Percentiles rank a stretch among this genome's conserved stretches.
phyloP scores from a whole-genome alignment of 2,888 invertebrate species.

The Steinernema carpocapsae region DNA sequence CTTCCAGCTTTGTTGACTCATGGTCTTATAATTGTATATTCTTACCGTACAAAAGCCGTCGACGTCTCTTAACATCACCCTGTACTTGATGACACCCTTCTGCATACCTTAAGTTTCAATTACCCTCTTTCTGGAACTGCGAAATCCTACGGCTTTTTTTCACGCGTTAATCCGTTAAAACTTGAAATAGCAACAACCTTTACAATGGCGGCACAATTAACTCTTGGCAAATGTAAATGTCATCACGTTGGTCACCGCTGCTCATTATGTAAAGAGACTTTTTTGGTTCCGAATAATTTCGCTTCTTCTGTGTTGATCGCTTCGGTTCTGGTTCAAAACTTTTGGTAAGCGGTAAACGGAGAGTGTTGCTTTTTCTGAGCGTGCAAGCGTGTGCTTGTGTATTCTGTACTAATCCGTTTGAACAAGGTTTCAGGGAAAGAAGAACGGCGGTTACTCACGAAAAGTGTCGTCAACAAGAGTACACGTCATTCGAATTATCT shows the following conservation, averaged over 20 bases:
- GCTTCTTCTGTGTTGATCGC: too few species aligned
- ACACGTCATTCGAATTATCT: slow-evolving; percentile 14
- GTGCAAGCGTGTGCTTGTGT: neutral
- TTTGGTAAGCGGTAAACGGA: too few species aligned
- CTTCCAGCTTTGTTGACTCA: too few species aligned
- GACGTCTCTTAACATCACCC: too few species aligned
- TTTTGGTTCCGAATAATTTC: neutral
- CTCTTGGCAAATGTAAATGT: slow-evolving; percentile 5
- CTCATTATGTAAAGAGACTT: neutral
- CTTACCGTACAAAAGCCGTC: too few species aligned
- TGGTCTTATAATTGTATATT: too few species aligned
- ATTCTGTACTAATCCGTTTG: neutral
- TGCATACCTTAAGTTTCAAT: too few species aligned
- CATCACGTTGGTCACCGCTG: neutral
- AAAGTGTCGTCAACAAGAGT: slow-evolving; percentile 28
- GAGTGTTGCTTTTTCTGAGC: too few species aligned
- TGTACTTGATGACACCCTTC: too few species aligned
- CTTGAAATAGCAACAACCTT: slow-evolving; percentile 13
- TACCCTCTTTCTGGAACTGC: neutral
- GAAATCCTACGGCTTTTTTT: neutral
- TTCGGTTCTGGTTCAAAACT: too few species aligned
- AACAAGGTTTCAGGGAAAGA: slow-evolving; percentile 2
- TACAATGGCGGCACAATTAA: neutral
- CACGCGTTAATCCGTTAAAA: too few species aligned
- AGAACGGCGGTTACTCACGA: neutral